Evolutionary conservation across 2,888 invertebrate species (phyloP).

Genomic region (Chalcosyrphus nemorum): DNA sequence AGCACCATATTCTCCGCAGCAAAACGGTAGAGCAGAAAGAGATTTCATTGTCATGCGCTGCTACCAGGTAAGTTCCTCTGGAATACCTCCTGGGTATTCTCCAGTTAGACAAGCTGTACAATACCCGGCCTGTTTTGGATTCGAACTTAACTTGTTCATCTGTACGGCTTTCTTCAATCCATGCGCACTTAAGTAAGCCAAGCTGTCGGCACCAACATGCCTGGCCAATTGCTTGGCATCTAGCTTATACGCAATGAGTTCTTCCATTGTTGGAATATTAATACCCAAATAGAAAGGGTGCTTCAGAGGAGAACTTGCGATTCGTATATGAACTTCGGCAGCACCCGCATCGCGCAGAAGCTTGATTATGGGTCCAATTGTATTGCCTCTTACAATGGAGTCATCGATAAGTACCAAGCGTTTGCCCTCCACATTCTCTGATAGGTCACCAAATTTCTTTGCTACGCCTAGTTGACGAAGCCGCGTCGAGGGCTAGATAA

Average conservation of each 20-base stretch:
- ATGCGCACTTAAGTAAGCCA: slow-evolving; percentile 95
- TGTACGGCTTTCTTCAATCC: slow-evolving; percentile 93
- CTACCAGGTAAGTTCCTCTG: slow-evolving; percentile 82
- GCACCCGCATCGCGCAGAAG: slow-evolving; percentile 96
- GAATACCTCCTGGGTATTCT: slow-evolving; percentile 91
- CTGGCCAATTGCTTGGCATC: slow-evolving; percentile 90
- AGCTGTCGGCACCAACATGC: slow-evolving; percentile 95
- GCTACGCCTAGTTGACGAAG: slow-evolving; percentile 95
- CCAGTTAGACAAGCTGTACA: slow-evolving; percentile 98
- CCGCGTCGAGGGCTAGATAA: slow-evolving; percentile 97
- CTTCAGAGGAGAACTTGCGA: slow-evolving; percentile 97
- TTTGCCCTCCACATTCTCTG: slow-evolving; percentile 94
- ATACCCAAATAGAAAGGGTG: slow-evolving; percentile 99
- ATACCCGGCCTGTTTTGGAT: slow-evolving; percentile 90
- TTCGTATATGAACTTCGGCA: slow-evolving; percentile 96
- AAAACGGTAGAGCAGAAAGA: too few species aligned
- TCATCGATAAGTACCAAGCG: slow-evolving; percentile 97
- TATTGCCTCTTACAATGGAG: slow-evolving; percentile 96
- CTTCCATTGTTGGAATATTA: slow-evolving; percentile 98
- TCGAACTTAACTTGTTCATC: slow-evolving; percentile 89
- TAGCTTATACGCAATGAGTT: slow-evolving; percentile 96
- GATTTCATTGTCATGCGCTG: slow-evolving; percentile 40
- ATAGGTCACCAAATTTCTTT: slow-evolving; percentile 97
- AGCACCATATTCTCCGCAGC: too few species aligned
- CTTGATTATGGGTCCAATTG: slow-evolving; percentile 98